Conservation (phyloP, 2,888 invertebrate species). For the Ophion ellenae region DNA sequence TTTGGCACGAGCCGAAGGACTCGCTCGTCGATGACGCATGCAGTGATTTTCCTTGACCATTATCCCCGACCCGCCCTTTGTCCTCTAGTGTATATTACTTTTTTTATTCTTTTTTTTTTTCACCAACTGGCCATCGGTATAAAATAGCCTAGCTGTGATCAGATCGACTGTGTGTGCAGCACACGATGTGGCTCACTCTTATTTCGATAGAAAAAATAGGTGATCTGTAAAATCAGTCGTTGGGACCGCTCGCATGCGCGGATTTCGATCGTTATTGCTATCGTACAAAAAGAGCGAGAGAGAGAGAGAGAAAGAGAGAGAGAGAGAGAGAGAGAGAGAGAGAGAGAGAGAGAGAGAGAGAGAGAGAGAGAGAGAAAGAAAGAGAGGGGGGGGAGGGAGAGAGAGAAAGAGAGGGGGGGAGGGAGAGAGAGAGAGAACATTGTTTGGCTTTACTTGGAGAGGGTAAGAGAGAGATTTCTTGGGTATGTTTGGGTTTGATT, state of each 20-base stretch:
- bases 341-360: no score
- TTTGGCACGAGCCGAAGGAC: neutral
- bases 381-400: no score
- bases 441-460: neutral
- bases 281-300: slow-evolving; percentile 42
- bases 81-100: slow-evolving; percentile 2
- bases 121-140: slow-evolving; percentile 48
- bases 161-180: slow-evolving; percentile 32
- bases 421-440: neutral
- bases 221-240: slow-evolving; percentile 60
- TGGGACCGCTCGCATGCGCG: slow-evolving; percentile 22
- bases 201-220: slow-evolving; percentile 56
- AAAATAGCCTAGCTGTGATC: slow-evolving; percentile 51
- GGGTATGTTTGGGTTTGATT: no score
- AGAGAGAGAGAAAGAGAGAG: neutral
- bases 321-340: neutral
- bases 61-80: neutral
- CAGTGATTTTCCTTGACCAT: neutral
- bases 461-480: no score
- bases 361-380: neutral
- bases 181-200: neutral
- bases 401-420: neutral
- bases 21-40: neutral
- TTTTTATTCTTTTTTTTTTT: slow-evolving; percentile 3
- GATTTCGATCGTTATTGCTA: slow-evolving; percentile 56